Conservation (phyloP, 2,113 vertebrate genomes). For the Desmodus rotundus region DNA sequence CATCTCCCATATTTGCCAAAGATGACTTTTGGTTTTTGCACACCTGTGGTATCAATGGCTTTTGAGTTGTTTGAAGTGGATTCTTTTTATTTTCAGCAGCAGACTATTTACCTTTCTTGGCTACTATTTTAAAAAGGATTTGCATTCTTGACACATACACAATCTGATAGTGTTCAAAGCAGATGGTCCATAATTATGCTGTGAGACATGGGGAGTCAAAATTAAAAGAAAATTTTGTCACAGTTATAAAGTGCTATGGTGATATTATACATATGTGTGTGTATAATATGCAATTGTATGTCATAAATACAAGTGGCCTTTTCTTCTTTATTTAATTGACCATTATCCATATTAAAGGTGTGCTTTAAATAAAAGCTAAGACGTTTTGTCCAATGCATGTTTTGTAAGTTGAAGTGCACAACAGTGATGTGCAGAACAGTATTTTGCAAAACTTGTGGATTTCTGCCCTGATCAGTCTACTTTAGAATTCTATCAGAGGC, state of each 20-base stretch:
- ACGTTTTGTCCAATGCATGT: neutral
- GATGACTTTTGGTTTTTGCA: neutral
- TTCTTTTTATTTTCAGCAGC: neutral
- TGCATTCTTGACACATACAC: conserved; percentile 43
- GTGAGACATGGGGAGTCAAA: conserved; percentile 37
- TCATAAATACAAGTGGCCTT: neutral
- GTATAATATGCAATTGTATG: neutral
- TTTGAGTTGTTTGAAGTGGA: neutral
- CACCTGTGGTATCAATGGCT: neutral
- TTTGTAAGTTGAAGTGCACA: neutral
- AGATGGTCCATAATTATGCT: conserved; percentile 55
- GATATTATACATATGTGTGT: neutral
- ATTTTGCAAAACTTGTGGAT: neutral
- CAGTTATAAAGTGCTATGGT: neutral
- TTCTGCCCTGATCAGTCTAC: neutral
- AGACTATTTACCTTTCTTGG: conserved; percentile 53
- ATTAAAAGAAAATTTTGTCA: conserved; percentile 29
- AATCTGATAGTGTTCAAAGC: conserved; percentile 11
- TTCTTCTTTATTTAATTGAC: neutral
- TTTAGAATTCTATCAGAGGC: neutral
- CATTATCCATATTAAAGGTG: neutral
- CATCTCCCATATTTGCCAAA: neutral
- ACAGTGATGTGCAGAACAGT: neutral
- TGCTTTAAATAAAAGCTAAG: neutral
- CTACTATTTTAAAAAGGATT: conserved; percentile 13